A percentile compares a stretch with the other conserved stretches of the same genome.
Conservation (phyloP, 2,113 vertebrate species). For the Mirza zaza region DNA sequence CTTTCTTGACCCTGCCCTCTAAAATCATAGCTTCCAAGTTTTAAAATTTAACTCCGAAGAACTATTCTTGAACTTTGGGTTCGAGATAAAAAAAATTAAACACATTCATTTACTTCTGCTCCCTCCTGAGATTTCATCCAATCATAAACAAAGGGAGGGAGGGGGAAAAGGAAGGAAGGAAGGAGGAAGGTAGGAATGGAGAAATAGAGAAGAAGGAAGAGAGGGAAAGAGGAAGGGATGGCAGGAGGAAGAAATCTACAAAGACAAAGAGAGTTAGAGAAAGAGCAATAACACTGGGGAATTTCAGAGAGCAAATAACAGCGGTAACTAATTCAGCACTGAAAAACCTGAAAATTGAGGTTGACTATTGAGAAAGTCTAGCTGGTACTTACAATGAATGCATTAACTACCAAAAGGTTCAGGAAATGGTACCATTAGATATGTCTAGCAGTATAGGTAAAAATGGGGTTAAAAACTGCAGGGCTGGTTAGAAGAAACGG, state of each 20-base stretch:
- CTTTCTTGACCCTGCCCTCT: not conserved
- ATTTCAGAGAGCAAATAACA: not conserved
- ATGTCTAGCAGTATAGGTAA: not conserved
- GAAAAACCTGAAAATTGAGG: not conserved
- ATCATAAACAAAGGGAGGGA: too few species aligned
- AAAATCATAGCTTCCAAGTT: not conserved
- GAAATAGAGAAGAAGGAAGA: too few species aligned
- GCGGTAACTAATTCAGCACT: not conserved
- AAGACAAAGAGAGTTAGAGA: not conserved
- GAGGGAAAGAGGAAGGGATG: too few species aligned
- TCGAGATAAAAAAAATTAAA: slow-evolving; percentile 9
- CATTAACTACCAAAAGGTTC: not conserved
- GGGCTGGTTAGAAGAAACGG: not conserved
- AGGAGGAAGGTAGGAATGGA: not conserved
- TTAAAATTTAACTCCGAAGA: slow-evolving; percentile 35
- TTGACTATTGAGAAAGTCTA: not conserved
- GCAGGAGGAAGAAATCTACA: not conserved
- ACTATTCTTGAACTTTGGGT: not conserved
- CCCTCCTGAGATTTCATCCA: not conserved
- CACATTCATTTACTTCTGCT: not conserved
- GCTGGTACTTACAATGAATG: not conserved
- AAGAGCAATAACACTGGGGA: not conserved
- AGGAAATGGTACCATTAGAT: not conserved
- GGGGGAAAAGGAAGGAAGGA: not conserved
- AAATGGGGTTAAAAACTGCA: not conserved